Evolutionary conservation across 2,888 invertebrate genomes (phyloP), one percentile per base, ranked within the genome.

Genomic region (Watsonalla binaria): DNA sequence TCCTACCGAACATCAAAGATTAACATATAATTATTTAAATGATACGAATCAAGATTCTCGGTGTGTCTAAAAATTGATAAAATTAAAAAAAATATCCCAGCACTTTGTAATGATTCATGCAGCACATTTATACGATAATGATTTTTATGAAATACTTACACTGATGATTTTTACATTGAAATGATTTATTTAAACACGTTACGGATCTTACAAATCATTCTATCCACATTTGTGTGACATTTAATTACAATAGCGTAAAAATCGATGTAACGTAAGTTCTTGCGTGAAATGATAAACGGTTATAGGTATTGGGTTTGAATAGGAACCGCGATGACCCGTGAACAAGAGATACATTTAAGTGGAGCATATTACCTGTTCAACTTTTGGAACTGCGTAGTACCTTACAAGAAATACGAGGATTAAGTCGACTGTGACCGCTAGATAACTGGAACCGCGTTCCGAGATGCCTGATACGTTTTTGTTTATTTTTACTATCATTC

Each of bases 121-220:
- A 62, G 58, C 61, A 48, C 63, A 66, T 65, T 11, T 42, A 42
- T 8, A 42, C 11, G 42, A 42, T 42, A 6, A 37, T 37, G 37
- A 37, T 37, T 24, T 53, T 63, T 61, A 62, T 62, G 63, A 63
- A 61, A 58, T 57, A 61, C 65, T 62, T 60, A 65, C 59, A 54
- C 62, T 57, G 66, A 49, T 49, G 49, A 37, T 11, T 15, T 49
- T 49, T 49, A 49, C 49, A 49, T 46, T 49, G 49, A 6, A 9
- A 9, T 39, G 5, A 46, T 37, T 13, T 14, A 49, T 49, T 37
- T 7, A 37, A 37, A 49, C 42, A 49, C 6, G 14, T n/a, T 39
- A 15, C 0, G 37, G 13, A 37, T 39, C 14, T 49, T 49, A 49
- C 37, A 49, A 49, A 49, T 37, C 37, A 14, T 14, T 48, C 35